Evolutionary conservation across 2,888 invertebrate genomes (phyloP).

Genomic region (Nephrotoma flavescens): DNA sequence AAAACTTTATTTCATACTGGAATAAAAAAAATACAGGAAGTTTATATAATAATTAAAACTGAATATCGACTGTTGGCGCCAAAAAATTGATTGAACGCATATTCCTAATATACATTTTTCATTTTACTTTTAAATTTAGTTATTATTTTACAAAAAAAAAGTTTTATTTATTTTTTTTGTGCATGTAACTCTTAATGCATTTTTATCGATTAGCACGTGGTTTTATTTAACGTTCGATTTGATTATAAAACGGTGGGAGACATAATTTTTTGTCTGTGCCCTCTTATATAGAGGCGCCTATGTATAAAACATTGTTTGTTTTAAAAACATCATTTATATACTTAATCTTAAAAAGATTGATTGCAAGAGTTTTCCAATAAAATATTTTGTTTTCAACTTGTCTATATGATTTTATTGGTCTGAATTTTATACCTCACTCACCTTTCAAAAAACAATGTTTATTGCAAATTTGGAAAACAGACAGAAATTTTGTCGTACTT

Average conservation of each 20-base stretch:
- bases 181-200: not conserved
- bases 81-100: constrained; percentile 3
- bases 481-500: no score
- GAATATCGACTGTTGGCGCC: constrained; percentile 5
- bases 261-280: not conserved
- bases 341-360: no score
- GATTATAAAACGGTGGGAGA: not conserved
- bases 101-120: not conserved
- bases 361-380: no score
- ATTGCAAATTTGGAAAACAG: no score
- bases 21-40: not conserved
- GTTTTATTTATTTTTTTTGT: not conserved
- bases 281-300: not conserved
- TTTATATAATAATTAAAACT: constrained; percentile 5
- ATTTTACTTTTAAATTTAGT: not conserved
- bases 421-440: no score
- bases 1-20: not conserved
- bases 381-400: no score
- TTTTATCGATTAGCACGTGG: not conserved
- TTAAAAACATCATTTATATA: no score
- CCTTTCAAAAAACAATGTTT: no score
- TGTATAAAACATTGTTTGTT: not conserved
- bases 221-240: not conserved
- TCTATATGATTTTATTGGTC: no score
- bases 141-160: not conserved